A percentile compares a stretch with the other conserved stretches of the same genome.
These are phyloP conservation scores for Nesometra sesokonis DNA, from an alignment of 35 echinoderm and acorn worm genomes.

Conservation along the genomic window DNA sequence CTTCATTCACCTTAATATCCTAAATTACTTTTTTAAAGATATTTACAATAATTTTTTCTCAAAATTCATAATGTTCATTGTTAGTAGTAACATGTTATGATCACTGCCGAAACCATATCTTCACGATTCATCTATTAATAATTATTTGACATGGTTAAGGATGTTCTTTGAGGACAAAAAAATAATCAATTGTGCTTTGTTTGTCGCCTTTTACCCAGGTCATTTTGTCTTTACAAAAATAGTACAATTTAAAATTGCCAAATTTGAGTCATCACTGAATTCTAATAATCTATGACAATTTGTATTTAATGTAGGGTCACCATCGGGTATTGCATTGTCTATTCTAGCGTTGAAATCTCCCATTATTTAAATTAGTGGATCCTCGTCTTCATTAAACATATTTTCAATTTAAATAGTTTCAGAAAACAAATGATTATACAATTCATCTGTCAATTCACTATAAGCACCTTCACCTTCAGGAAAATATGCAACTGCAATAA, in stretches of 20 bases:
- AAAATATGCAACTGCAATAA: slow-evolving; percentile 9
- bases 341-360: slow-evolving; percentile 19
- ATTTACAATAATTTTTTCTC: too few relatives aligned
- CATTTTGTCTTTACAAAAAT: slow-evolving; percentile 7
- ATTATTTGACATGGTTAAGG: neutral
- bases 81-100: slow-evolving; percentile 4
- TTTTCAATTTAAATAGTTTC: slow-evolving; percentile 7
- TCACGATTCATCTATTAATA: neutral
- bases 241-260: neutral
- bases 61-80: neutral
- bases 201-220: neutral
- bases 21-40: too few relatives aligned
- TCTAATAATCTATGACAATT: neutral
- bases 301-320: slow-evolving; percentile 10
- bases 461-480: neutral
- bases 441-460: neutral
- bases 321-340: neutral
- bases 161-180: too few relatives aligned
- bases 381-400: neutral
- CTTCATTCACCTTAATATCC: too few relatives aligned
- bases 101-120: neutral
- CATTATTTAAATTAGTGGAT: neutral
- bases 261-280: neutral
- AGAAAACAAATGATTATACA: slow-evolving; percentile 6
- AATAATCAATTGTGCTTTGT: neutral